Evolutionary conservation across 2,113 vertebrate species (phyloP), one percentile per base, ranked within the genome.

Genomic region (Sylvilagus bachmani): DNA sequence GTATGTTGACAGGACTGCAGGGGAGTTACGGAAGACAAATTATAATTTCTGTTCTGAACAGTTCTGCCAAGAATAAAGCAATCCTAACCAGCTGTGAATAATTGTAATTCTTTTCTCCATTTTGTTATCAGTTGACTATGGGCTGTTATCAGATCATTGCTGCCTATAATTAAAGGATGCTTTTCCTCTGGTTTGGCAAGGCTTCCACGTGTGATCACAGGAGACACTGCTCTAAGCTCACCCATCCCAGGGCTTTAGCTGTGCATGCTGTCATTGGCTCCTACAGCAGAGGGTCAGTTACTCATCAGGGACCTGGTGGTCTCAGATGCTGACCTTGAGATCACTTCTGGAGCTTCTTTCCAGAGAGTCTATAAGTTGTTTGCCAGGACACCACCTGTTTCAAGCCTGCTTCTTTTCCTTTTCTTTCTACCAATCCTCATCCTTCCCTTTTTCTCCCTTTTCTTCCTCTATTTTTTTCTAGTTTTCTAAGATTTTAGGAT

Each of bases 71-170:
- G 64, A 22, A 55, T n/a, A 73, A 77, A 80, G 21, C 27, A 62
- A 29, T 62, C 36, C 61, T 77, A 13, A 64, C 38, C 1, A 31
- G 14, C 61, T 13, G 22, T n/a, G 75, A 93, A 19, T 31, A 61
- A 75, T 10, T 0, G 0, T 49, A 33, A 27, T 33, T 80, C 13
- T 10, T 87, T 86, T 17, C 19, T 58, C 33, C 70, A 38, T 9
- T n/a, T 77, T 77, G 82, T 92, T 55, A 81, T 74, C 24, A 38
- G 25, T 83, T 81, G 36, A 67, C 25, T 44, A 53, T 95, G 49
- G 67, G 31, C 49, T 61, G 9, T 82, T 78, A 49, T 31, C 8
- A 17, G 21, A 67, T 81, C 81, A 58, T 84, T 16, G 29, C 29
- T 88, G 73, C 51, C 69, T 51, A 11, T 55, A 84, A 71, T 33